Conservation (phyloP, 2,888 invertebrate species). For the Actias luna region DNA sequence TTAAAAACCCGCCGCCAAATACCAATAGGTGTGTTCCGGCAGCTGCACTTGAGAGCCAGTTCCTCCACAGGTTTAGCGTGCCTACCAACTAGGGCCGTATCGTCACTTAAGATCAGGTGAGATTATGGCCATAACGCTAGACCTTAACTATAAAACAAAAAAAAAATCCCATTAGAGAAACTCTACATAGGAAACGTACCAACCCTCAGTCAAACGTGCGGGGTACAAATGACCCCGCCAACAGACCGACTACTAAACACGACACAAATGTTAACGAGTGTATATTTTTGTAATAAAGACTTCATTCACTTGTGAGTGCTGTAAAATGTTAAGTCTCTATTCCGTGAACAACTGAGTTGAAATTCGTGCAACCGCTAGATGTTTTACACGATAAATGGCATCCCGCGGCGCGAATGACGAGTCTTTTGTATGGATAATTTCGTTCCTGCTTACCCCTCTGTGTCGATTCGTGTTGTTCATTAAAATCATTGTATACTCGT, state of each 20-base stretch:
- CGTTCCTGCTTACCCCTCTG: constrained; percentile 20
- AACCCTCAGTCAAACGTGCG: not conserved
- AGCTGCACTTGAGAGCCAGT: no score
- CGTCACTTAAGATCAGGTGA: no score
- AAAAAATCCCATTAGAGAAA: not conserved
- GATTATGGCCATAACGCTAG: no score
- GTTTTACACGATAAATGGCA: constrained; percentile 18
- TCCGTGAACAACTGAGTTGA: not conserved
- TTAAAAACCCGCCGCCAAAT: no score
- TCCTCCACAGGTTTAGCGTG: no score
- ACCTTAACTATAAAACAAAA: not conserved
- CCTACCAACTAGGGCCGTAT: no score
- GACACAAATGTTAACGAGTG: constrained; percentile 45
- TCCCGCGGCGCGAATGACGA: constrained; percentile 25
- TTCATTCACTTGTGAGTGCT: constrained; percentile 19
- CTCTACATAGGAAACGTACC: not conserved
- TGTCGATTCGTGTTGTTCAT: constrained; percentile 20
- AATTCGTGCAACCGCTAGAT: not conserved
- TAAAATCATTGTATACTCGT: constrained; percentile 20
- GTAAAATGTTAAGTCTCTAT: not conserved
- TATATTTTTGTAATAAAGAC: constrained; percentile 48
- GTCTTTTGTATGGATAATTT: constrained; percentile 24
- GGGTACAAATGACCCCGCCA: constrained; percentile 46
- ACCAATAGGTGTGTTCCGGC: no score
- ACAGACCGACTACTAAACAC: constrained; percentile 44